Conservation (phyloP, 1,140 invertebrate genomes). For the Capitella teleta region DNA sequence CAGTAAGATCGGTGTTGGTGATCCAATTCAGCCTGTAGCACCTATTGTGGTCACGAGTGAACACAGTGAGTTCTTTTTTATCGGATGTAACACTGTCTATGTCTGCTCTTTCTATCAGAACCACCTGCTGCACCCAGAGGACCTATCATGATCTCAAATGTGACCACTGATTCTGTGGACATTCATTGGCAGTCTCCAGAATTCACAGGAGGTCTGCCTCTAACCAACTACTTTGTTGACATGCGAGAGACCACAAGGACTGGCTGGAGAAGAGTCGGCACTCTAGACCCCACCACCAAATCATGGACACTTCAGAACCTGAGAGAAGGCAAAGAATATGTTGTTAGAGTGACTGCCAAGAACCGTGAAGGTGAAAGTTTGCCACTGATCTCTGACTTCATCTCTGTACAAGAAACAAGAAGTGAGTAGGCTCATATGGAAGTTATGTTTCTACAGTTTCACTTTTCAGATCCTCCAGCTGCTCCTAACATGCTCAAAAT, state of each 20-base stretch:
- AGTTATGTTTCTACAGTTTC: neutral
- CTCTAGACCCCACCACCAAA: neutral
- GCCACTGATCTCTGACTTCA: constrained; percentile 6
- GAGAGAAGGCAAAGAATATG: constrained; percentile 75
- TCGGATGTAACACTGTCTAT: no score
- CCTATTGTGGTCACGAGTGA: constrained; percentile 26
- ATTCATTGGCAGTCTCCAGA: constrained; percentile 82
- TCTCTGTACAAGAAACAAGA: neutral
- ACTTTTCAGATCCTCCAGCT: constrained; percentile 1
- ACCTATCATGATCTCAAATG: constrained; percentile 5
- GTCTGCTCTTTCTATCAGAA: neutral
- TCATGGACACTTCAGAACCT: constrained; percentile 44
- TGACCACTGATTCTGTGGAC: constrained; percentile 1
- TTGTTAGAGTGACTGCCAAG: constrained; percentile 78
- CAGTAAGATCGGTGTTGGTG: constrained; percentile 88
- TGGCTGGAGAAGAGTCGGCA: constrained; percentile 15
- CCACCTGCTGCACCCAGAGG: constrained; percentile 9
- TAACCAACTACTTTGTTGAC: constrained; percentile 90
- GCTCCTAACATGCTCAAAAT: constrained; percentile 10
- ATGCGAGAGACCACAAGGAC: constrained; percentile 43
- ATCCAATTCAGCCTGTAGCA: constrained; percentile 74
- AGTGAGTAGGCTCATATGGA: neutral
- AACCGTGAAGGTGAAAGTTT: constrained; percentile 54
- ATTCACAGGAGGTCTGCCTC: constrained; percentile 70
- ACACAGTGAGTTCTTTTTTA: constrained; percentile 28